These are phyloP conservation scores for Passer domesticus DNA, from an alignment of 2,113 vertebrate genomes.

Conservation along the genomic window DNA sequence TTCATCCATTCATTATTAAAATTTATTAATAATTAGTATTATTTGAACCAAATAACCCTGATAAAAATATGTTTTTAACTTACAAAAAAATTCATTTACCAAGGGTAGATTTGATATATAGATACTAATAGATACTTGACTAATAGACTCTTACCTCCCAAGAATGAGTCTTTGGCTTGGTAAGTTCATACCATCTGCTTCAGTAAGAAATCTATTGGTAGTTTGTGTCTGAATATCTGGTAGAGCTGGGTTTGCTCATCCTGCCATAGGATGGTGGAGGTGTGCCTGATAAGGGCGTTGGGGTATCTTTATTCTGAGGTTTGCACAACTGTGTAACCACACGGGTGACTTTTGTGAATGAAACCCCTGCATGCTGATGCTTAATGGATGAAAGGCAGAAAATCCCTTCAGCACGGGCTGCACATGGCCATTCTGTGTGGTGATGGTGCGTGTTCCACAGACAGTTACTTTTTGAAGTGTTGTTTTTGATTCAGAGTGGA, in stretches of 20 bases:
- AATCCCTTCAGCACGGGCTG: not conserved
- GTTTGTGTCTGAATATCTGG: not conserved
- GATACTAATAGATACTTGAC: not conserved
- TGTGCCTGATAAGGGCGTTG: not conserved
- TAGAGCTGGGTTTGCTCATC: not conserved
- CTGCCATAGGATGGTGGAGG: accelerated
- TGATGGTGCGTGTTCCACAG: not conserved
- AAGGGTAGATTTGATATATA: not conserved
- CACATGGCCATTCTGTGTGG: not conserved
- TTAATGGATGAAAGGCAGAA: not conserved
- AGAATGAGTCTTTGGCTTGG: not conserved
- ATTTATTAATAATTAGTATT: not conserved
- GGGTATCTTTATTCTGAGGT: not conserved
- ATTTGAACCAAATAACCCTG: not conserved
- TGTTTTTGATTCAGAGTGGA: not conserved
- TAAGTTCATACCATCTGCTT: not conserved
- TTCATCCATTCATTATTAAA: not conserved
- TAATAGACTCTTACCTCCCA: not conserved
- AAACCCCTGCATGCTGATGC: not conserved
- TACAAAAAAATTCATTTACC: not conserved
- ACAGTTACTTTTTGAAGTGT: not conserved
- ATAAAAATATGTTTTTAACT: not conserved
- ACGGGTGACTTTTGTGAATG: not conserved
- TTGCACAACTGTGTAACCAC: not conserved
- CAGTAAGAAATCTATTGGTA: not conserved